Conservation (phyloP, 1,140 invertebrate species). For the Eufriesea mexicana region DNA sequence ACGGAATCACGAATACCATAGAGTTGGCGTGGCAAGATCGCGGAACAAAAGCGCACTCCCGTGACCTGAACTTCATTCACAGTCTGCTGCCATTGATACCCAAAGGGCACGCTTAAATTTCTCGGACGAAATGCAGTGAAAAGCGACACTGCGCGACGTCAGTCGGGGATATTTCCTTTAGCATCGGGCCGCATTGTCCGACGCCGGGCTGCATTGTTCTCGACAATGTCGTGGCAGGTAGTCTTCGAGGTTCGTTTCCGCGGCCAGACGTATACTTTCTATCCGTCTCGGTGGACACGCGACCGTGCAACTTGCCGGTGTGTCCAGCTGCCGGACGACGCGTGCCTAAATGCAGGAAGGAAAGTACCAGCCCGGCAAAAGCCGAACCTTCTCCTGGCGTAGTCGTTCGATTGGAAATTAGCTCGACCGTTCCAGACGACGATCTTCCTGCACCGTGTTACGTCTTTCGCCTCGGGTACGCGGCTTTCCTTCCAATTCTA, state of each 20-base stretch:
- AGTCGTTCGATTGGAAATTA: conserved; percentile 55
- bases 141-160: neutral
- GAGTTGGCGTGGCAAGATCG: no score
- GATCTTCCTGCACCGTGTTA: neutral
- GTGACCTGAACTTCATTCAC: conserved; percentile 13
- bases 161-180: conserved; percentile 37
- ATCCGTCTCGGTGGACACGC: conserved; percentile 71
- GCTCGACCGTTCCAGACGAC: conserved; percentile 11
- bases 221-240: conserved; percentile 36
- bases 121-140: conserved; percentile 23
- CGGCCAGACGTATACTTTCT: conserved; percentile 71
- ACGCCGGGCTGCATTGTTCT: conserved; percentile 67
- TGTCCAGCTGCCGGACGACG: conserved; percentile 62
- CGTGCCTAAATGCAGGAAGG: conserved; percentile 76
- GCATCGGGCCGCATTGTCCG: conserved; percentile 62
- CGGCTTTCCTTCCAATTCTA: no score
- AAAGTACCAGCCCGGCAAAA: conserved; percentile 62
- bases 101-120: conserved; percentile 14
- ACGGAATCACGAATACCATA: neutral
- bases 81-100: conserved; percentile 13
- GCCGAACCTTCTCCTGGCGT: conserved; percentile 27
- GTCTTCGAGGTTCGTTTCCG: conserved; percentile 48
- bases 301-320: conserved; percentile 60
- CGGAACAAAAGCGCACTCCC: neutral
- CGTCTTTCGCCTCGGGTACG: neutral